phyloP scores from a whole-genome alignment of 2,113 vertebrate genomes.

The Peromyscus leucopus region DNA sequence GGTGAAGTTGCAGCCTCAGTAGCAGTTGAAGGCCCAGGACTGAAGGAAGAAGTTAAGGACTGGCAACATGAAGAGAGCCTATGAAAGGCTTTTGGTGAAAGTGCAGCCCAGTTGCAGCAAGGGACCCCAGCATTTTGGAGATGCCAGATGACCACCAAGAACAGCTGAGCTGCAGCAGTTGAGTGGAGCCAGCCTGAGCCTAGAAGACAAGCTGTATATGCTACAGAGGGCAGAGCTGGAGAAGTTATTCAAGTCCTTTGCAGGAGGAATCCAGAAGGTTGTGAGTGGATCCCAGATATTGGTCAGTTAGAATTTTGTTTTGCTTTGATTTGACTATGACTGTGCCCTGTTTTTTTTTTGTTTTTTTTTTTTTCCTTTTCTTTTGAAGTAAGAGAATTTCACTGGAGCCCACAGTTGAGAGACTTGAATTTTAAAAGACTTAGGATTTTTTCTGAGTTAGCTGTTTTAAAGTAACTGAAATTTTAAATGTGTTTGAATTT shows the following conservation, averaged over 20 bases:
- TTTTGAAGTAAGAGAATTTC: not conserved
- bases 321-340: not conserved
- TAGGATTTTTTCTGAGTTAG: not conserved
- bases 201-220: not conserved
- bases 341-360: not conserved
- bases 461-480: not conserved
- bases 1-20: not conserved
- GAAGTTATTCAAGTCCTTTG: not conserved
- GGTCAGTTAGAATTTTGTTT: not conserved
- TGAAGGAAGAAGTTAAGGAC: not conserved
- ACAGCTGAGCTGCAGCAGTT: not conserved
- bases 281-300: not conserved
- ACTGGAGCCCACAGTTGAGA: not conserved
- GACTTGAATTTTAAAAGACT: not conserved
- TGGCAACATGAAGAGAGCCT: not conserved
- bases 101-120: not conserved
- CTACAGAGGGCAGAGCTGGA: not conserved
- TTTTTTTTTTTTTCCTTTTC: not conserved
- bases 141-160: not conserved
- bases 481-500: not conserved
- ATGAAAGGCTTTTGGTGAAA: not conserved
- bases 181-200: not conserved
- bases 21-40: not conserved
- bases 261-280: too few relatives aligned
- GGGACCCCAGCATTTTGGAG: not conserved